Conservation (phyloP, 2,888 invertebrate species). For the Phaedon cochleariae region DNA sequence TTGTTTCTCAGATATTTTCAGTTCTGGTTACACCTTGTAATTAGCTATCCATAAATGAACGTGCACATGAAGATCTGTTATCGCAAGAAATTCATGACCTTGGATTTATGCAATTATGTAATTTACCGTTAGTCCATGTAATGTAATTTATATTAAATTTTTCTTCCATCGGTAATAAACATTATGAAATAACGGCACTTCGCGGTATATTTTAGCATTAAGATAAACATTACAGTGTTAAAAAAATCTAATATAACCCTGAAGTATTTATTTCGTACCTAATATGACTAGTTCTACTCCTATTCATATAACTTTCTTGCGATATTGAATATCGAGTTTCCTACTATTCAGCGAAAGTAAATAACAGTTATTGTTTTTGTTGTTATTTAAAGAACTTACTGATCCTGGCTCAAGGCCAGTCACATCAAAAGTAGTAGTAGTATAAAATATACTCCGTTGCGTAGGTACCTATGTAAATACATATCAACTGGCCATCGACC, state of each 20-base stretch:
- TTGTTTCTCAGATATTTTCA: too few species aligned
- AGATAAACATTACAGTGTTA: conserved; percentile 2
- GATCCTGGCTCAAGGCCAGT: too few species aligned
- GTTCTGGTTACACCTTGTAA: too few species aligned
- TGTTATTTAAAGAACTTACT: too few species aligned
- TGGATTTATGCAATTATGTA: neutral
- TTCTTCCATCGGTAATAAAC: conserved; percentile 3
- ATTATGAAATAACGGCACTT: conserved; percentile 17
- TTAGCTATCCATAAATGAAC: too few species aligned
- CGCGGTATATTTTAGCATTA: conserved; percentile 12
- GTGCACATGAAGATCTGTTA: neutral
- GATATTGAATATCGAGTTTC: too few species aligned
- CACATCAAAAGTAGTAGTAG: too few species aligned
- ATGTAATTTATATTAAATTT: neutral
- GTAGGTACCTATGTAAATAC: too few species aligned
- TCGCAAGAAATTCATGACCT: neutral
- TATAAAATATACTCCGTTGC: too few species aligned
- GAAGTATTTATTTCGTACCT: conserved; percentile 13
- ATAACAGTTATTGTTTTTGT: too few species aligned
- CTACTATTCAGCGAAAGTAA: too few species aligned
- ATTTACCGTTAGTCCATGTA: neutral
- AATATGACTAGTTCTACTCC: neutral
- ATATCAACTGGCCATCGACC: too few species aligned
- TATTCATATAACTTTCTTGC: conserved; percentile 17
- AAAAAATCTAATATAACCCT: conserved; percentile 18